phyloP scores from a whole-genome alignment of 1,140 invertebrate species.

The Drosophila lacertosa region DNA sequence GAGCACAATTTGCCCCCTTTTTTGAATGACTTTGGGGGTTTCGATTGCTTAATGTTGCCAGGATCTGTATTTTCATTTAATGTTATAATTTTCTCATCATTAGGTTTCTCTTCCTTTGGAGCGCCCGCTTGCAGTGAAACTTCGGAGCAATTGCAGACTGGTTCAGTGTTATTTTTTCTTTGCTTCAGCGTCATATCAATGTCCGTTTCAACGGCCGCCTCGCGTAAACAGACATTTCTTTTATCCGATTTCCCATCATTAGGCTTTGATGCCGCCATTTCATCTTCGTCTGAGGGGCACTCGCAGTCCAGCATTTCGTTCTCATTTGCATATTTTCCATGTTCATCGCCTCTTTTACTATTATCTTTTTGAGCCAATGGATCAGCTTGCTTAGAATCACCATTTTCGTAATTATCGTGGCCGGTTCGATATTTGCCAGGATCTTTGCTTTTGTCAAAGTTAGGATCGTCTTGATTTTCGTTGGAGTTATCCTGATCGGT shows the following conservation, averaged over 20 bases:
- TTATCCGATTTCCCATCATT: not conserved
- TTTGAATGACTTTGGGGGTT: not conserved
- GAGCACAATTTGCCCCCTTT: conserved; percentile 5
- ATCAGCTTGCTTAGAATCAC: too few species aligned
- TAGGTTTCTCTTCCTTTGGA: not conserved
- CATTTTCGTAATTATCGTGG: too few species aligned
- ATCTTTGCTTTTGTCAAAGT: too few species aligned
- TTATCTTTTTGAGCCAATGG: too few species aligned
- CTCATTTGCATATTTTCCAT: not conserved
- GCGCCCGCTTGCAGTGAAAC: not conserved
- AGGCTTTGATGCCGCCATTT: not conserved
- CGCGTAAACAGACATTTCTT: not conserved
- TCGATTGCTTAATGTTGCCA: not conserved
- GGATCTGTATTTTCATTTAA: not conserved
- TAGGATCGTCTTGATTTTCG: too few species aligned
- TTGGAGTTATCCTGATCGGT: not conserved
- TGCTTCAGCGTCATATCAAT: conserved; percentile 25
- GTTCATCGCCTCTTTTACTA: not conserved
- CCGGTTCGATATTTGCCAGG: too few species aligned
- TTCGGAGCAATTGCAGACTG: not conserved
- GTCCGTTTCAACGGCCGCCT: conserved; percentile 31
- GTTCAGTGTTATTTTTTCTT: not conserved
- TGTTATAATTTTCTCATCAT: not conserved
- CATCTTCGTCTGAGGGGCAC: not conserved
- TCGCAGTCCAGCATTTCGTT: conserved; percentile 2